Evolutionary conservation across 2,113 vertebrate genomes (phyloP).

Genomic region (Muntiacus reevesi): DNA sequence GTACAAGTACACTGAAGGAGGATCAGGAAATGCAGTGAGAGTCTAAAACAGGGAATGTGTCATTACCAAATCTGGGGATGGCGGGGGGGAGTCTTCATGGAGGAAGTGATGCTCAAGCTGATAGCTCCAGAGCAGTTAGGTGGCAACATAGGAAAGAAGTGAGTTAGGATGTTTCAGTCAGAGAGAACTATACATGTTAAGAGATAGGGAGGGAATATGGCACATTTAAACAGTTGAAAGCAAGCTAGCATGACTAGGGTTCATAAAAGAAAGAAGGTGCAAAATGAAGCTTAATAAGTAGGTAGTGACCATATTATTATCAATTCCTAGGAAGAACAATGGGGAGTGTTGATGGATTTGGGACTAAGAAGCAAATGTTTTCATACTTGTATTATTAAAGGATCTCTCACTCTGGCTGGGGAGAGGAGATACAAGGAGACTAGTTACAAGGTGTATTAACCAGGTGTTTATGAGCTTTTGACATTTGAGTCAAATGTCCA

Average conservation of each 20-base stretch:
- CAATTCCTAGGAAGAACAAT: not conserved
- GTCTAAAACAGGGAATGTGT: not conserved
- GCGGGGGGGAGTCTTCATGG: not conserved
- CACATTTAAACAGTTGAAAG: not conserved
- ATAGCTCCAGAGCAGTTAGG: not conserved
- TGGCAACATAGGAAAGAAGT: not conserved
- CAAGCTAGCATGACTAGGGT: not conserved
- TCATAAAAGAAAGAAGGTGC: not conserved
- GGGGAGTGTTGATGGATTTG: not conserved
- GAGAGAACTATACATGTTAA: not conserved
- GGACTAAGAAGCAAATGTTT: not conserved
- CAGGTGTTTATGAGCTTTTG: not conserved
- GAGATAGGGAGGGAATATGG: not conserved
- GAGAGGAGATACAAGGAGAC: not conserved
- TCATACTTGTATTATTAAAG: not conserved
- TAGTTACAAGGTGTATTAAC: not conserved
- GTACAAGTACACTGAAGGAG: not conserved
- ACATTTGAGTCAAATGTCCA: not conserved
- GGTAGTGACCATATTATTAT: not conserved
- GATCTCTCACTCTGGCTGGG: not conserved
- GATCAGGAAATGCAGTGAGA: not conserved
- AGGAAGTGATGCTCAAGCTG: not conserved
- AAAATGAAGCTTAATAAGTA: not conserved
- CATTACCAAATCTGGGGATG: no score
- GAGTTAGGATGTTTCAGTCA: not conserved